These are phyloP conservation scores for Panzeria rudis DNA, from an alignment of 2,888 invertebrate species.

Conservation along the genomic window DNA sequence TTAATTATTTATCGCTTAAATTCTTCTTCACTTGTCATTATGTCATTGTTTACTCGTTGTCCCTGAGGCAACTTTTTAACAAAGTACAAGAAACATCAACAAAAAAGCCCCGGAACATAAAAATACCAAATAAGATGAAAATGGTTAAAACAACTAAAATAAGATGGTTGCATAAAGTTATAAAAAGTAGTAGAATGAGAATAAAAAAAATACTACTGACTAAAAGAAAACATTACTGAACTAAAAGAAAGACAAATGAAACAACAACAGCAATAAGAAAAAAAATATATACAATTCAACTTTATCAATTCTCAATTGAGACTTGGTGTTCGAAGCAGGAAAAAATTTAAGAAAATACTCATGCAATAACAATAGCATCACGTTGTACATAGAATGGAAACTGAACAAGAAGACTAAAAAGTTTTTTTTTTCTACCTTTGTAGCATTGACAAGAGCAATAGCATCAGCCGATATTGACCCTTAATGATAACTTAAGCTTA, in stretches of 20 bases:
- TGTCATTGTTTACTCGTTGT: slow-evolving; percentile 83
- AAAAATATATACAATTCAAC: slow-evolving; percentile 75
- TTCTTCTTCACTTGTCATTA: slow-evolving; percentile 83
- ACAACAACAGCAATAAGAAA: slow-evolving; percentile 44
- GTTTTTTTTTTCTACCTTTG: slow-evolving; percentile 5
- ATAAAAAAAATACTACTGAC: slow-evolving; percentile 40
- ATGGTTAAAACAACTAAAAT: slow-evolving; percentile 44
- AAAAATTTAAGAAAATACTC: slow-evolving; percentile 35
- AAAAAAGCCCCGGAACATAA: slow-evolving; percentile 16
- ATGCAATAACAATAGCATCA: slow-evolving; percentile 41
- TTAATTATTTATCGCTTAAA: slow-evolving; percentile 83
- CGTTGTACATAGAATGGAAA: slow-evolving; percentile 19
- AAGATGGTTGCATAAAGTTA: slow-evolving; percentile 43
- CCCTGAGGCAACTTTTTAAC: slow-evolving; percentile 72
- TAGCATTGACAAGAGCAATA: slow-evolving; percentile 41
- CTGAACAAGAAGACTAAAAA: slow-evolving; percentile 31
- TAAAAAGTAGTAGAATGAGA: slow-evolving; percentile 19
- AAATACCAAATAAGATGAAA: slow-evolving; percentile 60
- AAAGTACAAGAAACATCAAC: slow-evolving; percentile 58
- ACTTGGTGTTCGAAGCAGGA: slow-evolving; percentile 64
- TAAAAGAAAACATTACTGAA: slow-evolving; percentile 40
- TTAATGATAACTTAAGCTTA: slow-evolving; percentile 79
- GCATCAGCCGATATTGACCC: slow-evolving; percentile 76
- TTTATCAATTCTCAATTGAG: slow-evolving; percentile 83
- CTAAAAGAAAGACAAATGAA: slow-evolving; percentile 48